Evolutionary conservation across 2,113 vertebrate genomes (phyloP), one percentile per base, ranked within the genome.

Genomic region (Thamnaconus septentrionalis): DNA sequence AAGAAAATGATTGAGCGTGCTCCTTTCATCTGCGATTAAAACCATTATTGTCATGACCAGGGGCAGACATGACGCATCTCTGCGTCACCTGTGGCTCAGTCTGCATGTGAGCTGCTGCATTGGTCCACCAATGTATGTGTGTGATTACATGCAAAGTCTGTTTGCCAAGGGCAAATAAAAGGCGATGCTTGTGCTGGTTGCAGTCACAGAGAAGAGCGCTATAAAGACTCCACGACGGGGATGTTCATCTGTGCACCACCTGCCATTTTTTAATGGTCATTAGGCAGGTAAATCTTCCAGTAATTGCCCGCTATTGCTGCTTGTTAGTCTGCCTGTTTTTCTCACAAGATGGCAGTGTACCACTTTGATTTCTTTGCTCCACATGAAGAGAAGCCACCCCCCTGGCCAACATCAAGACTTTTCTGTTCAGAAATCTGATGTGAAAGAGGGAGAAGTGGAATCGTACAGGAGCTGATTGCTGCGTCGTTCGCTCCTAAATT

Each of bases 331-430:
- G 76, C 59, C 71, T 59, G 46, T 63, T 85, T 77, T 75, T 60
- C 75, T 85, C 92, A 91, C 89, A 85, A 92, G 91, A 89, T 92
- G 92, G 91, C 91, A 92, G 87, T 92, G 86, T 91, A 81, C 82
- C 72, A 53, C 92, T 81, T 91, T 66, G 65, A 69, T 75, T 87
- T 51, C 69, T 49, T 18, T 39, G 41, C 53, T 71, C 59, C 66
- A 54, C 42, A 59, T 45, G 62, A 59, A 75, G 47, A 61, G 8
- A 66, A 58, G 54, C 7, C 59, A 46, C 71, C 73, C 79, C 50
- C 56, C 61, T 75, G 73, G 75, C 74, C 18, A 31, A 64, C 9
- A 8, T 79, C 80, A 59, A 54, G 71, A 61, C 73, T 76, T 64
- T 82, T 63, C 18, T 81, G 64, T 64, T 64, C 72, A 31, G 58